Percentiles rank a stretch among this genome's conserved stretches.
These are phyloP conservation scores for Atlantisia rogersi DNA, from an alignment of 2,113 vertebrate species.

Conservation along the genomic window DNA sequence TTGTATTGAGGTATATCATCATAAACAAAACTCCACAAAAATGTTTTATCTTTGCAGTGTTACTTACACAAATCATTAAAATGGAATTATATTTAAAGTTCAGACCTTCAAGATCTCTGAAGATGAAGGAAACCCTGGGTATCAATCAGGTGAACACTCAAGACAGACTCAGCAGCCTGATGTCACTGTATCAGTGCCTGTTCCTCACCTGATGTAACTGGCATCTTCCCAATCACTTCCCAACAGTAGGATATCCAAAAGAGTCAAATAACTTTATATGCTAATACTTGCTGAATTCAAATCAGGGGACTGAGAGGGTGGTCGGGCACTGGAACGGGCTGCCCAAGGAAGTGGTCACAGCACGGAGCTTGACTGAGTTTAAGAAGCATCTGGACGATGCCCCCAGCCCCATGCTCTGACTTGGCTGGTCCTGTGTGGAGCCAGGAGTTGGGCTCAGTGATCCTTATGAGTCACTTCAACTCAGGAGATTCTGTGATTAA, in stretches of 20 bases:
- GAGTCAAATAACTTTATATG: background rate
- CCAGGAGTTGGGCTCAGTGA: too few relatives aligned
- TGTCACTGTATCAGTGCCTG: background rate
- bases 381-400: too few relatives aligned
- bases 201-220: background rate
- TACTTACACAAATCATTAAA: background rate
- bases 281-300: background rate
- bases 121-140: background rate
- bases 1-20: background rate
- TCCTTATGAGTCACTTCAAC: too few relatives aligned
- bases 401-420: too few relatives aligned
- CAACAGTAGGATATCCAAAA: background rate
- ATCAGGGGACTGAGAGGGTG: background rate
- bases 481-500: too few relatives aligned
- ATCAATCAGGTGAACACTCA: background rate
- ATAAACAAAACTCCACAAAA: background rate
- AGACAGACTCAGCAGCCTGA: background rate
- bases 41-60: background rate
- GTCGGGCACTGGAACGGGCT: too few relatives aligned
- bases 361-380: too few relatives aligned
- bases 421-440: too few relatives aligned
- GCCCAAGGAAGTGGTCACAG: too few relatives aligned
- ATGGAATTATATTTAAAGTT: background rate
- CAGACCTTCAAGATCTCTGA: background rate
- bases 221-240: background rate